Evolutionary conservation across 2,888 invertebrate species (phyloP).

Genomic region (Ophion obscuratus): DNA sequence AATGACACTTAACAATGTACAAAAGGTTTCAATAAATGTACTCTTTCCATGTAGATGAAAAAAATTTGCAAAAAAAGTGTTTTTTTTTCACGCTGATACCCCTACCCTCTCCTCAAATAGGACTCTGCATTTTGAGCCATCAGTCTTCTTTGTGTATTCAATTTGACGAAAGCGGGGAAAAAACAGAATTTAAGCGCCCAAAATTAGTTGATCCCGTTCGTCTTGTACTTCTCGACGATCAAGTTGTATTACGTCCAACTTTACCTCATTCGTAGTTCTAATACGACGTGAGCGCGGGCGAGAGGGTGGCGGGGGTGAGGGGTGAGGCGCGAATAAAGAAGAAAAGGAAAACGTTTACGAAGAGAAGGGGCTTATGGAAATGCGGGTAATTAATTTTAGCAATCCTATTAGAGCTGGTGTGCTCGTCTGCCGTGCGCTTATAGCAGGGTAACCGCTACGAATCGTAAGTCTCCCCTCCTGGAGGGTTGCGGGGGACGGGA

Average conservation of each 20-base stretch:
- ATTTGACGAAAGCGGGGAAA: not conserved
- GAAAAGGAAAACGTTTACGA: constrained; percentile 69
- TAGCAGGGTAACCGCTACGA: constrained; percentile 43
- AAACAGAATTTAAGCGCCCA: not conserved
- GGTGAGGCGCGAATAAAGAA: constrained; percentile 2
- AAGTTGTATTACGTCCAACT: not conserved
- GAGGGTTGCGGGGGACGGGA: not conserved
- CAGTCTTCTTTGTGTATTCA: no score
- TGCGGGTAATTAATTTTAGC: constrained; percentile 81
- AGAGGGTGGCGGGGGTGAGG: not conserved
- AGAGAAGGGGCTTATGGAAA: constrained; percentile 78
- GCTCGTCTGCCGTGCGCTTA: constrained; percentile 37
- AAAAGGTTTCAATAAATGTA: no score
- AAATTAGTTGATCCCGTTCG: not conserved
- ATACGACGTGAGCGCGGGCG: not conserved
- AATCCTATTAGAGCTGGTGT: constrained; percentile 77
- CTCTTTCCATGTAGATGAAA: no score
- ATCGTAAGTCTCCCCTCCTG: constrained; percentile 46
- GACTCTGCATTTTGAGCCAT: no score
- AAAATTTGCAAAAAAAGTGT: no score
- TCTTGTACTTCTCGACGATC: not conserved
- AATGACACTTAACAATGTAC: no score
- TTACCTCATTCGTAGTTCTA: not conserved
- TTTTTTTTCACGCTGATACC: no score
- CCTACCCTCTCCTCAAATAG: no score